These are phyloP conservation scores for Andrena minutula DNA, from an alignment of 2,888 invertebrate species.

Conservation along the genomic window DNA sequence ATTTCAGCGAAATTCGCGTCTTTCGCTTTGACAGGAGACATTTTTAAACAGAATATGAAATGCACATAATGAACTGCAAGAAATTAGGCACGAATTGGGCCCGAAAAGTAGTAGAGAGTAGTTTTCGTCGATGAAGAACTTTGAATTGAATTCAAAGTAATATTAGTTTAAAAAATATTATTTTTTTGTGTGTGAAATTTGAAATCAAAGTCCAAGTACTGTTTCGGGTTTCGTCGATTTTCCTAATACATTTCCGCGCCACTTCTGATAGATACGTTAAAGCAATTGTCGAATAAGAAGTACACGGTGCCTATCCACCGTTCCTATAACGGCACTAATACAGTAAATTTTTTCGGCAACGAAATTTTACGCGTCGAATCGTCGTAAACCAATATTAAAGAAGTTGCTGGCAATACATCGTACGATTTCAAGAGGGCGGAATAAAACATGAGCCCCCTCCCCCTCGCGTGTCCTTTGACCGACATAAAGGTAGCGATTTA, in stretches of 20 bases:
- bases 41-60: not conserved
- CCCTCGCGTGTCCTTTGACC: constrained; percentile 48
- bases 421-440: constrained; percentile 15
- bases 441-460: constrained; percentile 48
- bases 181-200: no score
- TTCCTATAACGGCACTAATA: no score
- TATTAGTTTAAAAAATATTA: no score
- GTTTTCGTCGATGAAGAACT: no score
- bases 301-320: not conserved
- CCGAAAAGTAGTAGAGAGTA: no score
- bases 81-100: no score
- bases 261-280: not conserved
- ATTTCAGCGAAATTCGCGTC: not conserved
- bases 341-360: no score
- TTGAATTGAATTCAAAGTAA: no score
- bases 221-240: no score
- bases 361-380: not conserved
- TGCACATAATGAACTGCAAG: not conserved
- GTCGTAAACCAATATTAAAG: constrained; percentile 18
- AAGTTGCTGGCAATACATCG: constrained; percentile 13
- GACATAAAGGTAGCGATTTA: constrained; percentile 65
- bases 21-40: not conserved
- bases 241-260: no score
- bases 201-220: no score
- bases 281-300: not conserved